A percentile compares a stretch with the other conserved stretches of the same genome.
Conservation (phyloP, 1,140 invertebrate species). For the Achatina immaculata region DNA sequence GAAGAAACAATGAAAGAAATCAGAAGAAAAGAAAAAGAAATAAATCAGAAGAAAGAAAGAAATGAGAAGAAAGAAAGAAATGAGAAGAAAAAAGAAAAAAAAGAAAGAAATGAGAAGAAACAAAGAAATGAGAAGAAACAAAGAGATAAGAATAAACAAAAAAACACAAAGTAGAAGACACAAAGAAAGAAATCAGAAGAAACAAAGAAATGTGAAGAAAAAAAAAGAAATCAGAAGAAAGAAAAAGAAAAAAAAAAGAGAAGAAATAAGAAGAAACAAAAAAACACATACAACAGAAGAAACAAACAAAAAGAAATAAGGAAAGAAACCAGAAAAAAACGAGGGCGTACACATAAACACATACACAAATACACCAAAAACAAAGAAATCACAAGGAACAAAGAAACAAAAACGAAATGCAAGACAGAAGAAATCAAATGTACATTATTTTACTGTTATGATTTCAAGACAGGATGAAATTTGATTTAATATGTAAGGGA, state of each 20-base stretch:
- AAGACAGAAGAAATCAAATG: too few species aligned
- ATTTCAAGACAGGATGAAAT: too few species aligned
- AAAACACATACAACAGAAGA: neutral
- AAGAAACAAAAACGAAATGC: too few species aligned
- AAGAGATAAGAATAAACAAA: neutral
- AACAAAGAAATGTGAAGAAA: neutral
- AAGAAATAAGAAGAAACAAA: neutral
- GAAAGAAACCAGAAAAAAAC: too few species aligned
- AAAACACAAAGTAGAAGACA: slow-evolving; percentile 1
- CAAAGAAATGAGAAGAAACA: slow-evolving; percentile 1
- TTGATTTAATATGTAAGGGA: too few species aligned
- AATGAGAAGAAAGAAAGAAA: slow-evolving; percentile 7
- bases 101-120: neutral
- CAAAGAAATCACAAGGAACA: too few species aligned
- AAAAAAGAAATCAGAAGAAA: neutral
- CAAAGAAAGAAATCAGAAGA: neutral
- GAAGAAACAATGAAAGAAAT: neutral
- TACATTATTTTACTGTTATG: too few species aligned
- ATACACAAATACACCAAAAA: too few species aligned
- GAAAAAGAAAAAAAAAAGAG: neutral
- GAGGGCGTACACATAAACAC: too few species aligned
- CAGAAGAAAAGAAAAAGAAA: neutral
- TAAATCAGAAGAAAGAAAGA: neutral
- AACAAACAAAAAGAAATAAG: neutral
- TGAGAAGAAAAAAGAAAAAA: slow-evolving; percentile 10